Evolutionary conservation across 2,797 vertebrate species (phyloP), one percentile per base, ranked within the genome.

Genomic region (Brachyalestes nurse): DNA sequence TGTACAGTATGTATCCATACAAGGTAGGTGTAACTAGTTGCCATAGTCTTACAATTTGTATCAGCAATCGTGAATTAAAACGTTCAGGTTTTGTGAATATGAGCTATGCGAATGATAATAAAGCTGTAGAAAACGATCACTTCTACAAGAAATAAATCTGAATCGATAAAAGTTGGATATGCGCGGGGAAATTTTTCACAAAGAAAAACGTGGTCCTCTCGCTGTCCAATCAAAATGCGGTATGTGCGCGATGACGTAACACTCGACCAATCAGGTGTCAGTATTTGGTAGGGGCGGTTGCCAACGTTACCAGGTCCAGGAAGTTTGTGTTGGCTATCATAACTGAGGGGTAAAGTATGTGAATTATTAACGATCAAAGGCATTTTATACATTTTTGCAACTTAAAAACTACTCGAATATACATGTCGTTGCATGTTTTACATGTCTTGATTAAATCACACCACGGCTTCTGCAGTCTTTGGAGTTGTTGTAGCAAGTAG

Each of bases 241-340:
- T 9, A 61, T 13, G 2, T 6, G n/a, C n/a, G 66, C 28, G 66
- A 6, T 66, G 80, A 78, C 80, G 38, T 25, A 17, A 4, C 6
- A 8, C 0, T 0, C 0, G 34, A 51, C 80, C 70, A 82, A 73
- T 78, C 69, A 60, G 0, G 4, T 3, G 16, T 8, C 13, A 51
- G 21, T 14, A 28, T 25, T 51, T 3, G 10, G 28, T 40, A 13
- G 17, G 21, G 1, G 25, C 19, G 47, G 14, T 23, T 51, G 38
- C 66, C 19, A 64, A 13, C 17, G 7, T 57, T 64, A 61, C 69
- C 80, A 82, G 19, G 65, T 79, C 69, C 83, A 72, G 83, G 83
- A 84, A 86, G 64, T 84, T 65, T 66, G 34, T 47, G 38, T 53
- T 60, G 5, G 1, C 34, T 47, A 53, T 47, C 51, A 23, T 13